These are phyloP conservation scores for Lasioglossum malachurum DNA, from an alignment of 2,888 invertebrate species.

Conservation along the genomic window DNA sequence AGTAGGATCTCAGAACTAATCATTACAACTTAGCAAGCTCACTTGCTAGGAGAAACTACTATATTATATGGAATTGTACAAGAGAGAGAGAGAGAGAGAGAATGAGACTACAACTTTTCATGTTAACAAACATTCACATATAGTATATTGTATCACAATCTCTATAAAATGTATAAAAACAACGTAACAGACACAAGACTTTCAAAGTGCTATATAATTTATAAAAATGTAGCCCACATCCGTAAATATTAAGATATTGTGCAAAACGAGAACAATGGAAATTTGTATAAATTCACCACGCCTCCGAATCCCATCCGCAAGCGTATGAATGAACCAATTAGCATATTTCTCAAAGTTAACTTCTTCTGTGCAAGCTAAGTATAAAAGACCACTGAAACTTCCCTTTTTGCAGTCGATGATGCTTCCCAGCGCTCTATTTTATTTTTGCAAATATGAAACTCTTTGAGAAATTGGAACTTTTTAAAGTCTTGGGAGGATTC, in stretches of 20 bases:
- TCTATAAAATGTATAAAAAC: neutral
- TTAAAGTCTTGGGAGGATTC: neutral
- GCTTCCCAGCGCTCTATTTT: neutral
- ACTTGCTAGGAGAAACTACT: too few relatives aligned
- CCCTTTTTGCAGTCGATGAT: neutral
- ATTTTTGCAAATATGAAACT: neutral
- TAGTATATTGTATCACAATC: neutral
- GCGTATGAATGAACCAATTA: neutral
- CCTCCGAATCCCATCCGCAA: neutral
- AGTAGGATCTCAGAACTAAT: too few relatives aligned
- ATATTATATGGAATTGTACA: too few relatives aligned
- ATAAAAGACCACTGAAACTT: neutral
- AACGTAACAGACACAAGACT: neutral
- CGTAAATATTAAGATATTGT: neutral
- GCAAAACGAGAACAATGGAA: neutral
- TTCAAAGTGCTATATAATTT: neutral
- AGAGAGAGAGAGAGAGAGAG: too few relatives aligned
- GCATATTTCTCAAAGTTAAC: neutral
- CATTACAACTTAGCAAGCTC: too few relatives aligned
- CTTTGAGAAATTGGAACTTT: slow-evolving; percentile 13
- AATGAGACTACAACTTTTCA: too few relatives aligned
- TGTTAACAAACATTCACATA: too few relatives aligned
- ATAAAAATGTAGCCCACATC: neutral
- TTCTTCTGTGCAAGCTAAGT: neutral
- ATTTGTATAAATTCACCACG: neutral